Percentiles rank a stretch among this genome's conserved stretches.
Conservation (phyloP, 2,797 vertebrate species). For the Salmo trutta region DNA sequence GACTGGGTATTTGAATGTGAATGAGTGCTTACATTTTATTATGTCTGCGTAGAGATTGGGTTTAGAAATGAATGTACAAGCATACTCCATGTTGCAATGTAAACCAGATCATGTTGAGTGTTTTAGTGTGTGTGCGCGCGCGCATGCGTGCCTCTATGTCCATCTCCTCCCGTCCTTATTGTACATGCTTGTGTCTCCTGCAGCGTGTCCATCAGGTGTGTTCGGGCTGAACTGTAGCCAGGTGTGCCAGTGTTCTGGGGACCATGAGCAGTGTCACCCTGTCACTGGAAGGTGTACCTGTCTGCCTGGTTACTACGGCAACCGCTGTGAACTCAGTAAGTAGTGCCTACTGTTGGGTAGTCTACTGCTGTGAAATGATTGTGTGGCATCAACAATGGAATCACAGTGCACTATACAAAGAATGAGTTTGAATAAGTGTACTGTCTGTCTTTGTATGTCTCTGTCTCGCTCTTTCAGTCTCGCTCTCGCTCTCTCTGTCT, state of each 20-base stretch:
- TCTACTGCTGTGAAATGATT: not conserved
- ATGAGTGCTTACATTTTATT: conserved; percentile 47
- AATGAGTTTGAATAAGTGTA: not conserved
- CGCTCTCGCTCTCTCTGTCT: too few species aligned
- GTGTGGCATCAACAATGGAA: not conserved
- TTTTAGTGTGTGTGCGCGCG: conserved; percentile 8
- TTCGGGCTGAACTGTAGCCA: conserved; percentile 81
- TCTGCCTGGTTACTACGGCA: conserved; percentile 78
- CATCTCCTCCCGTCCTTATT: not conserved
- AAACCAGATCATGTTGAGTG: conserved; percentile 45
- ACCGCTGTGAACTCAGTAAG: conserved; percentile 71
- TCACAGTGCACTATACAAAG: not conserved
- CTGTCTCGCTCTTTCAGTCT: not conserved
- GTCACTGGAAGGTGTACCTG: conserved; percentile 78
- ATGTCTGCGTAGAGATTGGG: conserved; percentile 27
- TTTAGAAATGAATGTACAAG: not conserved
- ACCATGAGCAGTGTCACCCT: conserved; percentile 81
- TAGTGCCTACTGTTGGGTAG: not conserved
- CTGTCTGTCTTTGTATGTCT: not conserved
- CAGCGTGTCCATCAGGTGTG: conserved; percentile 74
- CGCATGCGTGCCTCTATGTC: conserved; percentile 11
- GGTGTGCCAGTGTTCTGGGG: conserved; percentile 76
- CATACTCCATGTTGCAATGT: conserved; percentile 42
- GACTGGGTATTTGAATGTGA: conserved; percentile 41
- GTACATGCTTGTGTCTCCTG: conserved; percentile 4